A percentile compares a stretch with the other conserved stretches of the same genome.
phyloP scores from a whole-genome alignment of 2,113 vertebrate genomes.

The Dasypus novemcinctus region DNA sequence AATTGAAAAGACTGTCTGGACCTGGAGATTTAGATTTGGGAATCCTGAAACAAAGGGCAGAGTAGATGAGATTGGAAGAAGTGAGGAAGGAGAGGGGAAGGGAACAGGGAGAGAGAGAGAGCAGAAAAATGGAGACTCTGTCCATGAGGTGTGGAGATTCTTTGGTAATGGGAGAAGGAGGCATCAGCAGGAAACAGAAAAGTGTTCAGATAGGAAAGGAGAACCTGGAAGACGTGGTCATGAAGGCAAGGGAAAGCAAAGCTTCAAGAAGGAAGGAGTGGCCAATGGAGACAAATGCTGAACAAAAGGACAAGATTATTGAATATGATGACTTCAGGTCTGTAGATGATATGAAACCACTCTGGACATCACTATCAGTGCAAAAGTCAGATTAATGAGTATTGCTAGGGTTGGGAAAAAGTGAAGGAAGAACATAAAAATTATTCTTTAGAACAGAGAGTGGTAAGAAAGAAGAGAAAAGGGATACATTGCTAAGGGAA shows the following conservation, averaged over 20 bases:
- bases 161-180: neutral
- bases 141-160: neutral
- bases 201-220: neutral
- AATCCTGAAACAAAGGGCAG: neutral
- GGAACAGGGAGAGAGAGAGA: neutral
- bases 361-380: neutral
- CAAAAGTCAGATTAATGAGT: neutral
- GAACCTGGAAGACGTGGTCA: no score
- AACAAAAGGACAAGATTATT: neutral
- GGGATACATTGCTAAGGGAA: neutral
- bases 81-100: neutral
- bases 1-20: neutral
- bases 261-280: neutral
- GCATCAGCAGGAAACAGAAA: neutral
- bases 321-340: neutral
- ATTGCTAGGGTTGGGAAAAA: neutral
- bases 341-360: neutral
- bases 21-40: neutral
- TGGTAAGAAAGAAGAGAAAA: neutral
- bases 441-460: neutral
- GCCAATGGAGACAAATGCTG: neutral
- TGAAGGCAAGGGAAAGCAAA: neutral
- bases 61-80: neutral
- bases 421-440: neutral
- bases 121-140: neutral